phyloP scores from a whole-genome alignment of 2,797 vertebrate species.

The Manis crassicaudata region DNA sequence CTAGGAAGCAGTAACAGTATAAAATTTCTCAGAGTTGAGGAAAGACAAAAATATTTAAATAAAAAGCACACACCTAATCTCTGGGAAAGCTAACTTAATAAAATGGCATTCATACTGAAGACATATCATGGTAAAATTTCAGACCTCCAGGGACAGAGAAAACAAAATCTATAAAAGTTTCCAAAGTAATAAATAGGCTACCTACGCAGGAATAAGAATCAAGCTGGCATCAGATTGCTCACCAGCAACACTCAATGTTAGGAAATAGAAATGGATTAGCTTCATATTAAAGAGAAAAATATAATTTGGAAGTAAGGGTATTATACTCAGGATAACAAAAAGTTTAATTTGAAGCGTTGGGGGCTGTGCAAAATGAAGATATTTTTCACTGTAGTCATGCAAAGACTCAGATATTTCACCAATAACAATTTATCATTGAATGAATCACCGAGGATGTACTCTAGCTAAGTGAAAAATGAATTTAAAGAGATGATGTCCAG shows the following conservation, averaged over 20 bases:
- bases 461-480: slow-evolving; percentile 53
- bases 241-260: slow-evolving; percentile 26
- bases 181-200: slow-evolving; percentile 20
- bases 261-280: not conserved
- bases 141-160: not conserved
- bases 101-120: not conserved
- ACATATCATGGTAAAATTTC: not conserved
- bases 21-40: slow-evolving; percentile 19
- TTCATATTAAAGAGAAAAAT: slow-evolving; percentile 45
- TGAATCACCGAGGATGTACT: slow-evolving; percentile 31
- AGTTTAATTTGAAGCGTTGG: not conserved
- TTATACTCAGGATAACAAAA: slow-evolving; percentile 23
- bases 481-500: not conserved
- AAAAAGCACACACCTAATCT: not conserved
- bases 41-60: slow-evolving; percentile 59
- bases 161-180: slow-evolving; percentile 7
- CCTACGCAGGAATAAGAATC: not conserved
- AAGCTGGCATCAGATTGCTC: not conserved
- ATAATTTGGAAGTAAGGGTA: slow-evolving; percentile 38
- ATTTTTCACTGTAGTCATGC: slow-evolving; percentile 1
- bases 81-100: not conserved
- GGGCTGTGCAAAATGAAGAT: not conserved
- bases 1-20: not conserved
- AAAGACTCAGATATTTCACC: slow-evolving; percentile 39
- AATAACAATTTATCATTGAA: slow-evolving; percentile 29